phyloP scores from a whole-genome alignment of 2,797 vertebrate species.

The Scleropages formosus region DNA sequence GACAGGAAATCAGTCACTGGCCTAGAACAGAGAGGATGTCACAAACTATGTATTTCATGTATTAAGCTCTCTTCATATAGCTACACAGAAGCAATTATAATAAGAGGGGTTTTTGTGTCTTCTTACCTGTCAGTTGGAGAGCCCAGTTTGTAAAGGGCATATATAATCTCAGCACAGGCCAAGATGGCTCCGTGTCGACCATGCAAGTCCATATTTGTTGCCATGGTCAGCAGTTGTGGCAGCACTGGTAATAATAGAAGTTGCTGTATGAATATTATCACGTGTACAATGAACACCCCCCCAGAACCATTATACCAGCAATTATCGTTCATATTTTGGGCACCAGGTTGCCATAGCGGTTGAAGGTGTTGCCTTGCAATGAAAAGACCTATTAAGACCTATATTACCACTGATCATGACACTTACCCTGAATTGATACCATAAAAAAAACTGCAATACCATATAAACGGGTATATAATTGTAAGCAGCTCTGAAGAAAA shows the following conservation, averaged over 20 bases:
- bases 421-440: too few species aligned
- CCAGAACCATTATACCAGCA: too few species aligned
- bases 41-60: conserved; percentile 20
- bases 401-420: too few species aligned
- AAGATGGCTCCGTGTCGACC: conserved; percentile 87
- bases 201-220: conserved; percentile 81
- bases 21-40: conserved; percentile 55
- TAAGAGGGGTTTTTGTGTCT: conserved; percentile 36
- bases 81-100: not conserved
- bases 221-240: conserved; percentile 77
- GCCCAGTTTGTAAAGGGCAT: conserved; percentile 78
- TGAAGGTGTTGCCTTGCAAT: too few species aligned
- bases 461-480: too few species aligned
- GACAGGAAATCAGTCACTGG: conserved; percentile 69
- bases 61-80: not conserved
- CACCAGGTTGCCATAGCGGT: too few species aligned
- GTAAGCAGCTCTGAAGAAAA: too few species aligned
- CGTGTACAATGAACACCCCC: not conserved
- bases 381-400: too few species aligned
- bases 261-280: not conserved
- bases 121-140: conserved; percentile 75
- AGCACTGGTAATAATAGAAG: conserved; percentile 70
- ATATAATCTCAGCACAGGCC: conserved; percentile 85
- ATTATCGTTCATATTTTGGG: too few species aligned
- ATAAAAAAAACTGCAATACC: too few species aligned